Evolutionary conservation across 2,888 invertebrate genomes (phyloP).

Genomic region (Sialis fuliginosa): DNA sequence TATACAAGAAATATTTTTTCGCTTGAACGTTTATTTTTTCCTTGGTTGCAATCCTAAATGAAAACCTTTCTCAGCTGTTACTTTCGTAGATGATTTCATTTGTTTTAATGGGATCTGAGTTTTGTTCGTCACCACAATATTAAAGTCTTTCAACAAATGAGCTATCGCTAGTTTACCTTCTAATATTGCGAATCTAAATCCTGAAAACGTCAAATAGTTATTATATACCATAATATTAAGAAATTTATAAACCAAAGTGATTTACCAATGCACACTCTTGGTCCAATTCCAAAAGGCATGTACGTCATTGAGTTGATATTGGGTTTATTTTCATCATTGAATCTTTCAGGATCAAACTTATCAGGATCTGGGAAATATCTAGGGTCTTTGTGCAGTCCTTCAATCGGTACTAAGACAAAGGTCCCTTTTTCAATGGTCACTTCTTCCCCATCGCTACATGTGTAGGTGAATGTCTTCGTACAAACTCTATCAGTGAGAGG

Average conservation of each 20-base stretch:
- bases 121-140: slow-evolving; percentile 2
- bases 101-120: slow-evolving; percentile 2
- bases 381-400: slow-evolving; percentile 24
- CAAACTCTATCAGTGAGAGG: slow-evolving; percentile 32
- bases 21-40: not conserved
- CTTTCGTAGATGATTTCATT: not conserved
- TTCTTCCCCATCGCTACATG: slow-evolving; percentile 13
- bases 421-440: slow-evolving; percentile 16
- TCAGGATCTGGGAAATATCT: slow-evolving; percentile 30
- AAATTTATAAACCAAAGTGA: slow-evolving; percentile 17
- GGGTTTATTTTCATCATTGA: slow-evolving; percentile 28
- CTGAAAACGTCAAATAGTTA: slow-evolving; percentile 2
- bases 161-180: slow-evolving; percentile 1
- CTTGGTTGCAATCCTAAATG: slow-evolving; percentile 1
- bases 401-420: slow-evolving; percentile 19
- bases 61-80: slow-evolving; percentile 1
- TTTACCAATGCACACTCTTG: slow-evolving; percentile 18
- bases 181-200: slow-evolving; percentile 2
- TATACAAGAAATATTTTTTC: too few relatives aligned
- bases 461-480: slow-evolving; percentile 27
- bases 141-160: not conserved
- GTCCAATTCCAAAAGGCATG: slow-evolving; percentile 28
- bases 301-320: slow-evolving; percentile 27
- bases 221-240: slow-evolving; percentile 2
- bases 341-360: slow-evolving; percentile 30